Evolutionary conservation across 2,888 invertebrate species (phyloP), one percentile per base, ranked within the genome.

Genomic region (Mellilla xanthometata): DNA sequence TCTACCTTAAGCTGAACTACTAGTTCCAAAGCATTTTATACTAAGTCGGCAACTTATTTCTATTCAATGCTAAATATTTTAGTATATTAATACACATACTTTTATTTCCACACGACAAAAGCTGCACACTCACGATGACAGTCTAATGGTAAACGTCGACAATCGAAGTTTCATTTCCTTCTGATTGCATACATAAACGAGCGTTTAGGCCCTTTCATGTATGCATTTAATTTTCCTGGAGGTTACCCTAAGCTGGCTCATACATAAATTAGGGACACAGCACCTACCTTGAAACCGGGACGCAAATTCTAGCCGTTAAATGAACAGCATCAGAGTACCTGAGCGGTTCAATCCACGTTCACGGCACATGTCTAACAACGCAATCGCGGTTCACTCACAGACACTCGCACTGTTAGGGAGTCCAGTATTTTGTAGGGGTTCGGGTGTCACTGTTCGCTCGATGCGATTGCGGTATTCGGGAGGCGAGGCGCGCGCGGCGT

Each of bases 361-460:
- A 49, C 59, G 58, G 57, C 69, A 70, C 77, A 65, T 66, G 65
- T 72, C 55, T 65, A 76, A 78, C 76, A 68, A 67, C 62, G 64
- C 59, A 70, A 65, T 54, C 42, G 38, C 26, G 13, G 38, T 41
- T 46, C 62, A 58, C 51, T 51, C 78, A 81, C 78, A 65, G 56
- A 64, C 76, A 77, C 76, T 68, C 62, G 62, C 79, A 79, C 80
- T 72, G 66, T 66, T 67, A 67, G 68, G 61, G 42, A 59, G 46
- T 47, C 46, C 13, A 13, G 23, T 56, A 55, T 67, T 52, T 64
- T 58, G 45, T 42, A 39, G 23, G 24, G 54, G 63, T 73, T 70
- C 71, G 75, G 78, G 63, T 73, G 72, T 58, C 81, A 81, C 82
- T 72, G 70, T 67, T 63, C 76, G 77, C 76, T 72, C 68, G 73